phyloP scores from a whole-genome alignment of 2,113 vertebrate species.

The Isichthys henryi region DNA sequence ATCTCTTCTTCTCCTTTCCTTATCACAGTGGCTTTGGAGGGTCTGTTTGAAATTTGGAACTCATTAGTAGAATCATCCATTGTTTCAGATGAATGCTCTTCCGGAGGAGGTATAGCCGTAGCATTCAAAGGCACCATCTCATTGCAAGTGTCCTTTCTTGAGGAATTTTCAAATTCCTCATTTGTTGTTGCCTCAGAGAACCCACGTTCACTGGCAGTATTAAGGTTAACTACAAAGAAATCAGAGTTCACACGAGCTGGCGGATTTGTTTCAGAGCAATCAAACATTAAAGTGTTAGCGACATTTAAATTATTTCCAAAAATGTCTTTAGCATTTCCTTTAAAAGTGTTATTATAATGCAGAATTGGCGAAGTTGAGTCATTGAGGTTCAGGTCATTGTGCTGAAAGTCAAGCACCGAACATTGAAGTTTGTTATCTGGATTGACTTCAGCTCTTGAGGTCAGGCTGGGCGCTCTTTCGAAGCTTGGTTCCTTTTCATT shows the following conservation, averaged over 20 bases:
- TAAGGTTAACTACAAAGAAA: not conserved
- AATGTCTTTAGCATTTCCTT: not conserved
- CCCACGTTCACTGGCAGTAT: not conserved
- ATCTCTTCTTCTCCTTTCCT: not conserved
- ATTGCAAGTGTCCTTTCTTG: not conserved
- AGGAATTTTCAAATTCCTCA: not conserved
- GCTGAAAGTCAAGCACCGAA: not conserved
- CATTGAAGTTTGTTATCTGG: constrained; percentile 13
- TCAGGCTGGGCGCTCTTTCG: too few relatives aligned
- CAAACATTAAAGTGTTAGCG: not conserved
- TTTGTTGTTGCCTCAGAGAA: not conserved
- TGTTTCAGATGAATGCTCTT: constrained; percentile 23
- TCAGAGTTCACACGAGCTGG: not conserved
- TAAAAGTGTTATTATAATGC: not conserved
- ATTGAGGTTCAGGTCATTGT: not conserved
- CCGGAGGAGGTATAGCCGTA: constrained; percentile 22
- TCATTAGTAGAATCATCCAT: constrained; percentile 38
- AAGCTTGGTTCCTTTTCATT: not conserved
- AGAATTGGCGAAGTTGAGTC: not conserved
- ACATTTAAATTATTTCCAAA: not conserved
- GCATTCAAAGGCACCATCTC: not conserved
- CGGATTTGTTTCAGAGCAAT: not conserved
- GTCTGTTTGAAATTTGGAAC: not conserved
- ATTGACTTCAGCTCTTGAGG: not conserved
- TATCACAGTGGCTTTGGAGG: not conserved